phyloP scores from a whole-genome alignment of 2,113 vertebrate species.

The Erinaceus europaeus region DNA sequence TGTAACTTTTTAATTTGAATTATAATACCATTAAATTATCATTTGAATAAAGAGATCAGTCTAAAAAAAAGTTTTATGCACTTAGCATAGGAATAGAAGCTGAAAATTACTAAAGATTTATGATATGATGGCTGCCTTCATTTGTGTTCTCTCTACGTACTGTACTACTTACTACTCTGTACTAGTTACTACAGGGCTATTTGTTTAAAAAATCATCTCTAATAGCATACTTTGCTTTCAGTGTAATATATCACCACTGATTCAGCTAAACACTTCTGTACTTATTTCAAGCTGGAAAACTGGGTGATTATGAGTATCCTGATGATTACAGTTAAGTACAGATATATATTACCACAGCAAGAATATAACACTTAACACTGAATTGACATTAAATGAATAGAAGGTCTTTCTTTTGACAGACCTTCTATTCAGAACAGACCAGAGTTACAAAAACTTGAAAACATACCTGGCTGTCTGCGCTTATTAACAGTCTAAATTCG shows the following conservation, averaged over 20 bases:
- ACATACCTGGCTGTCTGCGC: constrained; percentile 4
- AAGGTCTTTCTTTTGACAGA: background rate
- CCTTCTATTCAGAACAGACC: background rate
- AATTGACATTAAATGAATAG: background rate
- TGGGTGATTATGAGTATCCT: background rate
- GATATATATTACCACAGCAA: background rate
- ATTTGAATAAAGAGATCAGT: background rate
- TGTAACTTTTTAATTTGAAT: constrained; percentile 28
- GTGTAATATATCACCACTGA: background rate
- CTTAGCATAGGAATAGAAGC: background rate
- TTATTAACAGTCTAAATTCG: background rate
- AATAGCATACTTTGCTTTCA: background rate
- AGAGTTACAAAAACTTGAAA: constrained; percentile 27
- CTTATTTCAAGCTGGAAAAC: constrained; percentile 23
- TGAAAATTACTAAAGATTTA: background rate
- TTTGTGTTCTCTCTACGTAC: background rate
- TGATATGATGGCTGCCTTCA: background rate
- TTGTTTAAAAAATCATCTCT: background rate
- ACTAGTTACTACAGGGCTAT: background rate
- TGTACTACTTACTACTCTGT: too few relatives aligned
- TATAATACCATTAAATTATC: constrained; percentile 6
- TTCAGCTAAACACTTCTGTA: constrained; percentile 10
- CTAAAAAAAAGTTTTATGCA: too few relatives aligned
- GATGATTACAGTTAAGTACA: background rate
- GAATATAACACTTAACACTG: background rate